Evolutionary conservation across 2,113 vertebrate species (phyloP), one percentile per base, ranked within the genome.

Genomic region (Syrmaticus mikado): DNA sequence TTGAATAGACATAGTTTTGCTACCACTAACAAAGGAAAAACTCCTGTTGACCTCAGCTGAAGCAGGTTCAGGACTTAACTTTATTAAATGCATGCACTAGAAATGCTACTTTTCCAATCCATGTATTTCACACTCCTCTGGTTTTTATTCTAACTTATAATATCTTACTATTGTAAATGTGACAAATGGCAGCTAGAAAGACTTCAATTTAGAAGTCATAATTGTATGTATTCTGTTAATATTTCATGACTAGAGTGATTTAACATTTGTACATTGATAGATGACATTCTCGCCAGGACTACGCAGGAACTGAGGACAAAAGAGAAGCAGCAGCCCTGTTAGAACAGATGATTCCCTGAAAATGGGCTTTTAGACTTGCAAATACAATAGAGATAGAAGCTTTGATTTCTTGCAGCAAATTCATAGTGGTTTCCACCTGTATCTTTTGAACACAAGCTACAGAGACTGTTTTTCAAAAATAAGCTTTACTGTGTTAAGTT

Each of bases 171-270:
- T 68, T 72, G 60, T 90, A 92, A 73, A 66, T 32, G 30, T 91
- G 91, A 96, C 61, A 93, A 96, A 94, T 88, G 90, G 53, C 78
- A 92, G 66, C 82, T 94, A 83, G 70, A 89, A 86, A 20, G 57
- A 91, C 75, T 93, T 94, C 70, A 62, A 85, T 95, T 96, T 91
- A 90, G 79, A 48, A 92, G 73, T 92, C 89, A 95, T 87, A 90
- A 96, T n/a, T 95, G 90, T 94, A 78, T 92, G 66, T 18, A 13
- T 95, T 96, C 40, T 75, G 71, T 96, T 95, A 94, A 93, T 93
- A 87, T 89, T 94, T 94, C 24, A 94, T 87, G 60, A 72, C 71
- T 45, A 46, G 38, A 14, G 57, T 92, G 46, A 93, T 91, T 95
- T 93, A 94, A 92, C 81, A 82, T 67, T 82, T 85, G 12, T 72